Percentiles rank a stretch among this genome's conserved stretches.
Evolutionary conservation across 2,888 invertebrate genomes (phyloP).

Genomic region (Ernsta delagoae): DNA sequence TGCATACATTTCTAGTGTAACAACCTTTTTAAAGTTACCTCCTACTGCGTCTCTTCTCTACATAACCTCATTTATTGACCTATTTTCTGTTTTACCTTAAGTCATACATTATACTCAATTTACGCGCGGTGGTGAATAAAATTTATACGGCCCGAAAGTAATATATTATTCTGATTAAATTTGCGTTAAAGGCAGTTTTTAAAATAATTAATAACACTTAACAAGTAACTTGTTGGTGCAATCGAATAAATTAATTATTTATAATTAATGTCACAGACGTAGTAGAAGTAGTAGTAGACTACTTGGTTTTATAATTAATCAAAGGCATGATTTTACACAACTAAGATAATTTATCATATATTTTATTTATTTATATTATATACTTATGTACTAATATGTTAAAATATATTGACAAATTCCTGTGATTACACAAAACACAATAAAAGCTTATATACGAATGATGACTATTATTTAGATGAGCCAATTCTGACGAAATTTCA

Average conservation of each 20-base stretch:
- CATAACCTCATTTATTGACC: conserved; percentile 38
- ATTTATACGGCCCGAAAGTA: conserved; percentile 29
- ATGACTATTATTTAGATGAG: conserved; percentile 45
- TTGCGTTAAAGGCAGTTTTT: conserved; percentile 13
- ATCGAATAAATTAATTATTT: background rate
- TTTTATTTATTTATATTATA: no score
- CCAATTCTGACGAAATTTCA: conserved; percentile 52
- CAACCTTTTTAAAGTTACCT: conserved; percentile 36
- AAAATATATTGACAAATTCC: no score
- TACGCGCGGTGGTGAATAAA: conserved; percentile 32
- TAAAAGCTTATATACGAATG: no score
- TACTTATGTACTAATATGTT: no score
- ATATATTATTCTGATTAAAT: conserved; percentile 36
- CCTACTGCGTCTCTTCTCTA: conserved; percentile 35
- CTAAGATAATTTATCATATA: no score
- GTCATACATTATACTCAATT: conserved; percentile 37
- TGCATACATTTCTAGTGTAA: conserved; percentile 35
- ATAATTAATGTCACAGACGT: no score
- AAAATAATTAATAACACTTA: no score
- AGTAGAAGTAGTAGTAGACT: no score
- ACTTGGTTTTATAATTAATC: no score
- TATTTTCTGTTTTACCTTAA: conserved; percentile 37
- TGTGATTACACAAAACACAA: no score
- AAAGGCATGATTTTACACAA: no score
- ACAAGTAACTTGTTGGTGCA: no score